Evolutionary conservation across 1,140 invertebrate genomes (phyloP).

Genomic region (Elymnias hypermnestra): DNA sequence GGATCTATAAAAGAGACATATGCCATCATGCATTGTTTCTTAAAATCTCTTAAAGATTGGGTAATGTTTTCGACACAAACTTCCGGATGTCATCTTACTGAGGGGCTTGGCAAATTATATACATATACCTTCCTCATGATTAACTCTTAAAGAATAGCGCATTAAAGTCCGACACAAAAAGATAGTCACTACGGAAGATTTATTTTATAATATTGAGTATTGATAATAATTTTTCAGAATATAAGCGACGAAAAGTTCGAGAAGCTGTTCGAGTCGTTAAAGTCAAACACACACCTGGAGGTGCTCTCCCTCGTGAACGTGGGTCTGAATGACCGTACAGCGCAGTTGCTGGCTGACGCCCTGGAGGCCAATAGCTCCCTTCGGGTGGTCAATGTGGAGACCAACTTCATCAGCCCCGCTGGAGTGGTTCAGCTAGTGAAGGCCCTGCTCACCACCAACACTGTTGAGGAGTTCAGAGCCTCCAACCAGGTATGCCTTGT

Average conservation of each 20-base stretch:
- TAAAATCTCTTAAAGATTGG: no score
- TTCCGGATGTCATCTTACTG: no score
- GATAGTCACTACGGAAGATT: no score
- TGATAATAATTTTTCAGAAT: conserved; percentile 81
- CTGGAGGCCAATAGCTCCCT: conserved; percentile 92
- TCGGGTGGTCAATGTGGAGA: conserved; percentile 95
- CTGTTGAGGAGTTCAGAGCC: conserved; percentile 94
- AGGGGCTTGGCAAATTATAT: no score
- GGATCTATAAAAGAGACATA: no score
- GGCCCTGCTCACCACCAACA: conserved; percentile 89
- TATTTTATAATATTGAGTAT: no score
- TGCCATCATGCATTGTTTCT: no score
- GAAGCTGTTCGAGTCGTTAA: conserved; percentile 91
- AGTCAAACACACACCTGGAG: conserved; percentile 94
- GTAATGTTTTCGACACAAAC: no score
- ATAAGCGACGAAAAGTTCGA: conserved; percentile 97
- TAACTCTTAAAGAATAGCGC: no score
- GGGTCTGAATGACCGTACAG: conserved; percentile 92
- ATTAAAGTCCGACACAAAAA: no score
- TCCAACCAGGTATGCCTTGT: conserved; percentile 98
- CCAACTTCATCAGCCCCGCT: conserved; percentile 94
- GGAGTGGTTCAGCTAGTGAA: conserved; percentile 90
- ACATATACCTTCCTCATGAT: no score
- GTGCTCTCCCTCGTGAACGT: conserved; percentile 95
- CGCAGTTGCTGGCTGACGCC: conserved; percentile 88